A percentile compares a stretch with the other conserved stretches of the same genome.
Evolutionary conservation across 2,797 vertebrate genomes (phyloP).

Genomic region (Neoniphon sammara): DNA sequence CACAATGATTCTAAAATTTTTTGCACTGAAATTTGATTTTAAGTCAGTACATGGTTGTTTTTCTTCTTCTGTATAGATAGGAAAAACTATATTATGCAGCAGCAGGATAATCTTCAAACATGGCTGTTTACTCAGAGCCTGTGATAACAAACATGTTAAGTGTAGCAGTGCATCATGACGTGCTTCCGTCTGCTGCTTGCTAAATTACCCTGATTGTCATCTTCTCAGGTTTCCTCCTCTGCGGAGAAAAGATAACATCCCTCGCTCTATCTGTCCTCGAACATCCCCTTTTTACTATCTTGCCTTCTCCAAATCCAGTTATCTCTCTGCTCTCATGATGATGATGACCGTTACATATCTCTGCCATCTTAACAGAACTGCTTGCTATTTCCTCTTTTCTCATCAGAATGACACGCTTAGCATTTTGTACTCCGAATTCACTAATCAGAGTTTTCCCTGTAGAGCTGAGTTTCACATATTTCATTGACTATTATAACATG

Average conservation of each 20-base stretch:
- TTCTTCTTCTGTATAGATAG: slow-evolving; percentile 17
- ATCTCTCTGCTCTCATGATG: slow-evolving; percentile 77
- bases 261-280: slow-evolving; percentile 79
- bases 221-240: slow-evolving; percentile 84
- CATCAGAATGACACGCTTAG: slow-evolving; percentile 54
- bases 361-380: slow-evolving; percentile 72
- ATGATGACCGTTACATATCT: slow-evolving; percentile 80
- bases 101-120: slow-evolving; percentile 59
- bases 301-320: slow-evolving; percentile 80
- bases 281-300: slow-evolving; percentile 77
- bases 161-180: slow-evolving; percentile 62
- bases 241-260: slow-evolving; percentile 81
- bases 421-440: slow-evolving; percentile 31
- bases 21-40: slow-evolving; percentile 8
- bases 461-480: slow-evolving; percentile 16
- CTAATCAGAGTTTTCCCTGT: slow-evolving; percentile 27
- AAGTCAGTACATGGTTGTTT: background rate
- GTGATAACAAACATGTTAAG: slow-evolving; percentile 73
- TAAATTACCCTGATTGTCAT: slow-evolving; percentile 83
- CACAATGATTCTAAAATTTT: background rate
- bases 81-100: slow-evolving; percentile 45
- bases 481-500: slow-evolving; percentile 11
- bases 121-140: slow-evolving; percentile 63
- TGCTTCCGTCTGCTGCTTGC: slow-evolving; percentile 78
- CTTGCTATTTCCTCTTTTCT: slow-evolving; percentile 75